phyloP scores from a whole-genome alignment of 1,140 invertebrate species.

The Dufourea novaeangliae region DNA sequence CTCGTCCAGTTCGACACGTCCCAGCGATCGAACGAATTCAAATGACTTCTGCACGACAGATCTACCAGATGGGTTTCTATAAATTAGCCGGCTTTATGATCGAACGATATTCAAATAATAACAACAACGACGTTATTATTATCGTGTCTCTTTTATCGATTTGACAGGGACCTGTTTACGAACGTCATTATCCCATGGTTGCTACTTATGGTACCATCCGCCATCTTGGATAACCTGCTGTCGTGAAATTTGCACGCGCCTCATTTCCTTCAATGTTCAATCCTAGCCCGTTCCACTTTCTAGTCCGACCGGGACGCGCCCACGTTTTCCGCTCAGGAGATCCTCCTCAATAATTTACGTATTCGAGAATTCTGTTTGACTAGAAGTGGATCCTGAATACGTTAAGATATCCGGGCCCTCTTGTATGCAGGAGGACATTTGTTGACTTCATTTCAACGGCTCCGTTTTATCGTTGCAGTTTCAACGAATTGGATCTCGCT shows the following conservation, averaged over 20 bases:
- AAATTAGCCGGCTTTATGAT: constrained; percentile 65
- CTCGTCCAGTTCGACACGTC: constrained; percentile 28
- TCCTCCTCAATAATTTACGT: neutral
- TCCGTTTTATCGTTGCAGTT: neutral
- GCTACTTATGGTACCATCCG: neutral
- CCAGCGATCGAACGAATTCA: constrained; percentile 9
- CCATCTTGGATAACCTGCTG: neutral
- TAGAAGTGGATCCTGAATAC: neutral
- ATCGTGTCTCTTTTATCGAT: constrained; percentile 61
- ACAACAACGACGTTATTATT: constrained; percentile 56
- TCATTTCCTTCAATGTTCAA: neutral
- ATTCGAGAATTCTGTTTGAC: neutral
- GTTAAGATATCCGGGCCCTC: neutral
- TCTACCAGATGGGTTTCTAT: constrained; percentile 45
- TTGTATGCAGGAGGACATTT: neutral
- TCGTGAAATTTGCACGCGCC: neutral
- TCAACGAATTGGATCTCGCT: neutral
- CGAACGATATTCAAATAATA: constrained; percentile 67
- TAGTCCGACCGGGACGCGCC: neutral
- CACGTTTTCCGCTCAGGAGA: neutral
- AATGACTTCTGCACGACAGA: constrained; percentile 57
- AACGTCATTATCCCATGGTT: constrained; percentile 37
- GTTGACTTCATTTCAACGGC: neutral
- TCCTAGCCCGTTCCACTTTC: neutral
- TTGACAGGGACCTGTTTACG: constrained; percentile 51